These are phyloP conservation scores for Rhinoderma darwinii DNA, from an alignment of 2,113 vertebrate species.

Conservation along the genomic window DNA sequence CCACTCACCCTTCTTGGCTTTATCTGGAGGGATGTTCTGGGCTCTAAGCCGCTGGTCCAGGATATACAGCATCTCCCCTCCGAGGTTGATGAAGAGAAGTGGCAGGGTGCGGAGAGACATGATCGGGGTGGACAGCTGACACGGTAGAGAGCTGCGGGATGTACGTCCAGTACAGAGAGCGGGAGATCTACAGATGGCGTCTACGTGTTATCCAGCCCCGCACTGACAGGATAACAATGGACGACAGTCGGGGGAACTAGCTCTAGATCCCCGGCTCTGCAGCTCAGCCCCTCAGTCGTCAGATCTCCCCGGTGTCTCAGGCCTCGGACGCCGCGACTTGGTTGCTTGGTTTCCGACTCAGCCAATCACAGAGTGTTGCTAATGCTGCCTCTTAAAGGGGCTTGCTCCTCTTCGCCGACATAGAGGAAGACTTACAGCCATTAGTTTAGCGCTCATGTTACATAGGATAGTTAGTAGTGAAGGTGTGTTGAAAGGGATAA, in stretches of 20 bases:
- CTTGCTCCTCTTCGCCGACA: neutral
- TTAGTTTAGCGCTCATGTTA: too few species aligned
- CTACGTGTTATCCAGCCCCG: neutral
- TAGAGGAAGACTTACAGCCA: too few species aligned
- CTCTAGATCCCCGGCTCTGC: neutral
- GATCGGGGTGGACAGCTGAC: conserved; percentile 2
- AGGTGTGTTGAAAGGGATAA: too few species aligned
- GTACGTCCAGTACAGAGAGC: too few species aligned
- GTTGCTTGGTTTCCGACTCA: conserved; percentile 73
- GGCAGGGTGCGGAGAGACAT: conserved; percentile 90
- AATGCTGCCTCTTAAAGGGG: conserved; percentile 15
- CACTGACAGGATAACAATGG: neutral
- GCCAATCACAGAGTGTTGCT: conserved; percentile 74
- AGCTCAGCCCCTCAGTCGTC: neutral
- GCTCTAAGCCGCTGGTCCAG: conserved; percentile 92
- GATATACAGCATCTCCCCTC: conserved; percentile 97
- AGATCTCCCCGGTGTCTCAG: neutral
- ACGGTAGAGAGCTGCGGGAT: too few species aligned
- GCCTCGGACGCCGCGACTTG: conserved; percentile 58
- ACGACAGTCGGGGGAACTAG: neutral
- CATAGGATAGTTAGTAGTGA: too few species aligned
- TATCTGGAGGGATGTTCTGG: conserved; percentile 91
- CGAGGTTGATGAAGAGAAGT: conserved; percentile 93
- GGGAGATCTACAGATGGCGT: neutral
- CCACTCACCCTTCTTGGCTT: conserved; percentile 91